Percentiles rank a stretch among this genome's conserved stretches.
phyloP scores from a whole-genome alignment of 1,140 invertebrate genomes.

The Phortica variegata region DNA sequence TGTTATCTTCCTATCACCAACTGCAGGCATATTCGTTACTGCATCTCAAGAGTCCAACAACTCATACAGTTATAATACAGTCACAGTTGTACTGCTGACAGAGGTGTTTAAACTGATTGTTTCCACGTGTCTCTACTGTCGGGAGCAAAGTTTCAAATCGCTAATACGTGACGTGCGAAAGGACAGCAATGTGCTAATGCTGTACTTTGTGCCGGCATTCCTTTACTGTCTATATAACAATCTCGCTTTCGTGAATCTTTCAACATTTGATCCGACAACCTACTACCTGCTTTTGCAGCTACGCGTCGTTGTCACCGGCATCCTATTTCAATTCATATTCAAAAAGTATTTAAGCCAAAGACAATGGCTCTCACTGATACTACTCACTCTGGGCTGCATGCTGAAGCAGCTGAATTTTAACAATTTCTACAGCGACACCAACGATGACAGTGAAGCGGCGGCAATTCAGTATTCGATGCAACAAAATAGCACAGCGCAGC shows the following conservation, averaged over 20 bases:
- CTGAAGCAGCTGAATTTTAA: conserved; percentile 80
- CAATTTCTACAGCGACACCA: conserved; percentile 45
- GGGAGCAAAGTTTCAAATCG: conserved; percentile 62
- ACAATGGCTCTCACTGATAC: conserved; percentile 87
- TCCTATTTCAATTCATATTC: conserved; percentile 88
- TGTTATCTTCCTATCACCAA: too few relatives aligned
- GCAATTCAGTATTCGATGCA: conserved; percentile 14
- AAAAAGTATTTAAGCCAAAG: conserved; percentile 76
- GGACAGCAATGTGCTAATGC: conserved; percentile 68
- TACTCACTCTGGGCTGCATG: conserved; percentile 89
- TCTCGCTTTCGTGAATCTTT: conserved; percentile 87
- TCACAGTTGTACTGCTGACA: conserved; percentile 83
- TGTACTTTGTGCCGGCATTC: conserved; percentile 88
- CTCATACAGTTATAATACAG: conserved; percentile 83
- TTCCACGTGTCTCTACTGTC: conserved; percentile 71
- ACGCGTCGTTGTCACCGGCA: conserved; percentile 86
- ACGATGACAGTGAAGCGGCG: conserved; percentile 36
- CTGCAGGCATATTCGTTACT: conserved; percentile 86
- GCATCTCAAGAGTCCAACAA: conserved; percentile 81
- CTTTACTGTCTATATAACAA: conserved; percentile 96
- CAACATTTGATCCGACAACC: conserved; percentile 89
- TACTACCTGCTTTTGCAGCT: conserved; percentile 93
- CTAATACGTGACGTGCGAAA: conserved; percentile 62
- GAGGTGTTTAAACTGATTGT: conserved; percentile 83
- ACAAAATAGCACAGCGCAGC: background rate